Evolutionary conservation across 1,140 invertebrate genomes (phyloP).

Genomic region (Ips typographus): DNA sequence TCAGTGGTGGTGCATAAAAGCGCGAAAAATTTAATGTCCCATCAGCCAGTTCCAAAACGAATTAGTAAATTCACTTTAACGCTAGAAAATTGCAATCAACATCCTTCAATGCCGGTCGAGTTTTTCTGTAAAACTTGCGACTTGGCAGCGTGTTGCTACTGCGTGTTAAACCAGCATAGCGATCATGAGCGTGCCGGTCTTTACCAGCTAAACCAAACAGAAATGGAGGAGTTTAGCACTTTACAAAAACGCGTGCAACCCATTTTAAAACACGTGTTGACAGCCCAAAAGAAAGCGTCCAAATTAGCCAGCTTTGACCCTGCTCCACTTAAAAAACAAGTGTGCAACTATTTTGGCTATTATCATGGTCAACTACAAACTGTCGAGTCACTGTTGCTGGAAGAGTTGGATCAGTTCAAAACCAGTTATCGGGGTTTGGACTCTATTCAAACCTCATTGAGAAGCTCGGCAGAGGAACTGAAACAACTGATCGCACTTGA

Average conservation of each 20-base stretch:
- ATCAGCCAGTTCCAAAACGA: conserved; percentile 15
- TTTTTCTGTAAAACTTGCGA: conserved; percentile 34
- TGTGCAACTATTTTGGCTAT: conserved; percentile 35
- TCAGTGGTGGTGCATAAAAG: conserved; percentile 33
- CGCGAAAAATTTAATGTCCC: conserved; percentile 29
- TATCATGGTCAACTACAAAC: conserved; percentile 33
- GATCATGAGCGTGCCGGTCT: conserved; percentile 22
- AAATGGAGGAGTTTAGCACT: conserved; percentile 28
- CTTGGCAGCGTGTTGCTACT: conserved; percentile 33
- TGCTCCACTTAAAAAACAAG: conserved; percentile 21
- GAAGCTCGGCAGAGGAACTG: conserved; percentile 5
- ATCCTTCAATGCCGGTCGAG: conserved; percentile 30
- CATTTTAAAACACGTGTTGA: conserved; percentile 16
- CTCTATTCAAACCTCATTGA: conserved; percentile 14
- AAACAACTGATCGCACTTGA: conserved; percentile 17
- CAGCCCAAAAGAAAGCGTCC: conserved; percentile 15
- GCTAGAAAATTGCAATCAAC: conserved; percentile 29
- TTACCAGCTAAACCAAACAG: conserved; percentile 11
- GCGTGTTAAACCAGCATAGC: conserved; percentile 29
- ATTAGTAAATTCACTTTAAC: conserved; percentile 16
- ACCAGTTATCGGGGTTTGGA: conserved; percentile 6
- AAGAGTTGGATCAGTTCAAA: conserved; percentile 24
- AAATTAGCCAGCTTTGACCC: conserved; percentile 14
- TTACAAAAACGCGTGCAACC: conserved; percentile 3
- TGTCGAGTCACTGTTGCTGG: conserved; percentile 29